Evolutionary conservation across 2,888 invertebrate genomes (phyloP).

Genomic region (Andrena flavipes): DNA sequence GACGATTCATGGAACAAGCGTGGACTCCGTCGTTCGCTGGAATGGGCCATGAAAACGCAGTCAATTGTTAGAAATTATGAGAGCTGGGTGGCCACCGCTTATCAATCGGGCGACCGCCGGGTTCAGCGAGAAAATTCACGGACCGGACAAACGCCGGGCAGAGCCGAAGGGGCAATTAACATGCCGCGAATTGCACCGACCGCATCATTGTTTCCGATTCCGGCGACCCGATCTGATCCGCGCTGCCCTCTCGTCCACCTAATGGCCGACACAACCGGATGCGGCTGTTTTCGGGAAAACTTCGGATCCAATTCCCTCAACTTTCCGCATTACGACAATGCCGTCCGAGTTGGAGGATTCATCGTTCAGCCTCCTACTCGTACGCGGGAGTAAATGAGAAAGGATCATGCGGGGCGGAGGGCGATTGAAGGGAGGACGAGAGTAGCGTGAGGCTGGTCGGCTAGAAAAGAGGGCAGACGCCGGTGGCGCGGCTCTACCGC

Average conservation of each 20-base stretch:
- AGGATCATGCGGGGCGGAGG: constrained; percentile 17
- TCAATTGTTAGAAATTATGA: neutral
- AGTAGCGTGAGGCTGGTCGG: constrained; percentile 17
- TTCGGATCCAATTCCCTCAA: constrained; percentile 77
- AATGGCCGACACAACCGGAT: neutral
- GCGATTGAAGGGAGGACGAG: neutral
- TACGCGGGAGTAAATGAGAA: constrained; percentile 58
- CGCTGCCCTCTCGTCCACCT: constrained; percentile 24
- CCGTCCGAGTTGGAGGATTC: constrained; percentile 67
- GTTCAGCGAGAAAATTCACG: constrained; percentile 10
- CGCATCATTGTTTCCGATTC: constrained; percentile 61
- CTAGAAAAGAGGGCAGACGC: constrained; percentile 54
- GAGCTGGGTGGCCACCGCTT: neutral
- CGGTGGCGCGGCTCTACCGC: constrained; percentile 56
- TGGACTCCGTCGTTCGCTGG: neutral
- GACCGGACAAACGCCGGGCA: neutral
- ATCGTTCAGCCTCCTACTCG: constrained; percentile 44
- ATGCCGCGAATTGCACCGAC: constrained; percentile 42
- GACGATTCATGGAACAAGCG: neutral
- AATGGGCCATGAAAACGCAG: neutral
- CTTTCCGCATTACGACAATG: constrained; percentile 79
- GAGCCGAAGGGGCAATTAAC: constrained; percentile 59
- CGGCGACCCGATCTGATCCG: constrained; percentile 15
- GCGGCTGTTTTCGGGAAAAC: constrained; percentile 76
- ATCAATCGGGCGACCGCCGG: neutral